Evolutionary conservation across 2,888 invertebrate species (phyloP).

Genomic region (Campoletis raptor): DNA sequence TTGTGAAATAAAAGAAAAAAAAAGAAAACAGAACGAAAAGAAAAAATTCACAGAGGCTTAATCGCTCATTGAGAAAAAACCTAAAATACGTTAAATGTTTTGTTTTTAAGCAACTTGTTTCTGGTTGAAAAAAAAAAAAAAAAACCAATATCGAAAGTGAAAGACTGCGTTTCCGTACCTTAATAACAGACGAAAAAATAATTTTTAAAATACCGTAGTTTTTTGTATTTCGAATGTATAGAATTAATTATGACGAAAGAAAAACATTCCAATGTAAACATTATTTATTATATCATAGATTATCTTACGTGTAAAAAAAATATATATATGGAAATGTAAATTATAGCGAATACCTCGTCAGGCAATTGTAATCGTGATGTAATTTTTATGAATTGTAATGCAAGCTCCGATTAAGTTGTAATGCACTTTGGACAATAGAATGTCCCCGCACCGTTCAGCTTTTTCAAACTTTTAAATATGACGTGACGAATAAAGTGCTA

Average conservation of each 20-base stretch:
- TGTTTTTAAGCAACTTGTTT: slow-evolving; percentile 31
- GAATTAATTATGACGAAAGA: slow-evolving; percentile 66
- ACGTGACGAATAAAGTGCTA: slow-evolving; percentile 63
- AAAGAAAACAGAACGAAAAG: not conserved
- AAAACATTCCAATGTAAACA: slow-evolving; percentile 75
- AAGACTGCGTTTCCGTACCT: slow-evolving; percentile 76
- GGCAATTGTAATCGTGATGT: slow-evolving; percentile 32
- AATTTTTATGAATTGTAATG: slow-evolving; percentile 21
- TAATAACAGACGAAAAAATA: slow-evolving; percentile 25
- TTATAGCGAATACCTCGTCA: slow-evolving; percentile 24
- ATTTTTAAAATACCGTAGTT: slow-evolving; percentile 57
- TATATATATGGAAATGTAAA: slow-evolving; percentile 6
- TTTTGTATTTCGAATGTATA: slow-evolving; percentile 73
- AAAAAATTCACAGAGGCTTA: too few species aligned
- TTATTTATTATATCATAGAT: slow-evolving; percentile 63
- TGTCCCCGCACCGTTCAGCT: slow-evolving; percentile 47
- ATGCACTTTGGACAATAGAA: slow-evolving; percentile 26
- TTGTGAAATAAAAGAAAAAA: not conserved
- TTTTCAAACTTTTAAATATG: slow-evolving; percentile 46
- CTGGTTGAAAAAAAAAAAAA: slow-evolving; percentile 13
- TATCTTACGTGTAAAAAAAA: slow-evolving; percentile 63
- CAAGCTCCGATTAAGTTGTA: not conserved
- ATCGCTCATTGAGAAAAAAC: not conserved
- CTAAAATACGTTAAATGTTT: slow-evolving; percentile 7
- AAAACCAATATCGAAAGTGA: slow-evolving; percentile 68